phyloP scores from a whole-genome alignment of 2,797 vertebrate genomes.

The Crenichthys baileyi region DNA sequence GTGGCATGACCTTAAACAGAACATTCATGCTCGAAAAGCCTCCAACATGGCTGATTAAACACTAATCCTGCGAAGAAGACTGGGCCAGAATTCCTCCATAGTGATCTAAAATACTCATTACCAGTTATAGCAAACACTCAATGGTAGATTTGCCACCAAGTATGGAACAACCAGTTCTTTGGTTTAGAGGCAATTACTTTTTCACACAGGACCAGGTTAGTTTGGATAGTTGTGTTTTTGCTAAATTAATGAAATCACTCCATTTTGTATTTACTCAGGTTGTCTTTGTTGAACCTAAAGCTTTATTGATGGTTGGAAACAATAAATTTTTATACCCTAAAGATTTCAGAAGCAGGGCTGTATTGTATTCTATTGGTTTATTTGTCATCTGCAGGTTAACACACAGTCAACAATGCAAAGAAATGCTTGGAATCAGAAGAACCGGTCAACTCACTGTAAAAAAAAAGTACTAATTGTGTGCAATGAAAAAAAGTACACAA shows the following conservation, averaged over 20 bases:
- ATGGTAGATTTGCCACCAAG: not conserved
- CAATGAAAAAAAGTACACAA: too few relatives aligned
- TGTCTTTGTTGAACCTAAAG: too few relatives aligned
- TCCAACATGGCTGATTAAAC: not conserved
- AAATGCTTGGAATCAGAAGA: too few relatives aligned
- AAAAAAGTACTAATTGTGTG: too few relatives aligned
- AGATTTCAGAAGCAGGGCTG: not conserved
- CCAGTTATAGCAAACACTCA: not conserved
- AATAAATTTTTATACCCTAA: not conserved
- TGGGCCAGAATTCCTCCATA: not conserved
- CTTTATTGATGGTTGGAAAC: not conserved
- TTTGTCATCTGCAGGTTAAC: too few relatives aligned
- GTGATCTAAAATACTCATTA: not conserved
- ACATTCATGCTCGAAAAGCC: not conserved
- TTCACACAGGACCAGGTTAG: not conserved
- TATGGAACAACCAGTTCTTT: not conserved
- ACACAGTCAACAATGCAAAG: too few relatives aligned
- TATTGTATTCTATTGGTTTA: too few relatives aligned
- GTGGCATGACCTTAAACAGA: too few relatives aligned
- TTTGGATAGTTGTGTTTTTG: too few relatives aligned
- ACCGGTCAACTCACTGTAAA: too few relatives aligned
- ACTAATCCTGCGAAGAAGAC: not conserved
- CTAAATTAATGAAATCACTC: too few relatives aligned
- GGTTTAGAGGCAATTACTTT: not conserved
- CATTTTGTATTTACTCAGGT: too few relatives aligned